Conservation (phyloP, 2,888 invertebrate genomes). For the Ochlodes sylvanus region DNA sequence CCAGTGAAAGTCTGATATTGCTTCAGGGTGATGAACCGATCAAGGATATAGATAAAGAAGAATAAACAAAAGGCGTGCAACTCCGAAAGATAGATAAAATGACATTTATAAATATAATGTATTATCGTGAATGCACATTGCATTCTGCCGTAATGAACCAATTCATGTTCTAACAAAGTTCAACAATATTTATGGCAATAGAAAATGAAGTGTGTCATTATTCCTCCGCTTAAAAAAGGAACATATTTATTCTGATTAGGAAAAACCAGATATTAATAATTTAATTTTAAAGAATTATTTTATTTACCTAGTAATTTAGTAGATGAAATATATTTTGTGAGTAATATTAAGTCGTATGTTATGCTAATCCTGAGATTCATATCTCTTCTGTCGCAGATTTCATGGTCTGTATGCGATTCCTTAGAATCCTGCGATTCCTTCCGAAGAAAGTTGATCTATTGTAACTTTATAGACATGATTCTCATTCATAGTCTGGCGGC, state of each 20-base stretch:
- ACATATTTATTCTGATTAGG: not conserved
- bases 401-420: too few species aligned
- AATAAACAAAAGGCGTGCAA: not conserved
- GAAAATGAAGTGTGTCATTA: too few species aligned
- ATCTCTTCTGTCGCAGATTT: too few species aligned
- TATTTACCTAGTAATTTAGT: not conserved
- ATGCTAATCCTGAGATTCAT: not conserved
- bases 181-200: not conserved
- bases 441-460: too few species aligned
- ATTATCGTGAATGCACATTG: too few species aligned
- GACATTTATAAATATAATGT: not conserved
- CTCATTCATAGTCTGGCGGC: too few species aligned
- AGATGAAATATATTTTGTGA: constrained; percentile 14
- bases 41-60: constrained; percentile 49
- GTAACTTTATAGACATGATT: too few species aligned
- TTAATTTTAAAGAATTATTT: constrained; percentile 2
- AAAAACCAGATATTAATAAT: not conserved
- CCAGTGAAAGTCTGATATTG: constrained; percentile 72
- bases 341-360: not conserved
- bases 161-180: too few species aligned
- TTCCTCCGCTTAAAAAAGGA: too few species aligned
- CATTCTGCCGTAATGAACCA: too few species aligned
- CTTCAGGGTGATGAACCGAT: constrained; percentile 63
- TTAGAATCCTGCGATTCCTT: too few species aligned
- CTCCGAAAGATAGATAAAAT: not conserved